Base-by-base conservation (phyloP, 2,888 invertebrate genomes). In the Sabatieria punctata region DNA sequence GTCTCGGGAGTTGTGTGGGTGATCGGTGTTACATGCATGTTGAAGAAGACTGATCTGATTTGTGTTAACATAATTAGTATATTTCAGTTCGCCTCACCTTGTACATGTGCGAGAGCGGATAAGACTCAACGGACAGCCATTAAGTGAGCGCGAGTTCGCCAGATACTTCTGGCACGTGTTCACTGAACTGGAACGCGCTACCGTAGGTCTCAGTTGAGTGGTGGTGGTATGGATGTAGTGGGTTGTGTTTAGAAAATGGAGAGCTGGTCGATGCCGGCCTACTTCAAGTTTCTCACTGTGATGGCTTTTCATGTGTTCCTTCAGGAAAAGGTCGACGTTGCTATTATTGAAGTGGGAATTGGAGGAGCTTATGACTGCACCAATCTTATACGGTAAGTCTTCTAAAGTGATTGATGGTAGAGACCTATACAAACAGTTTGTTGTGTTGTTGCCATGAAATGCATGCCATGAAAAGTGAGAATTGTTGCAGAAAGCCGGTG, bases 51-150 rank as follows among this genome's bases (percentile, higher is more conserved):
- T n/a, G n/a, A n/a, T n/a, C n/a, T n/a, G n/a, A n/a, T n/a, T n/a
- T n/a, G n/a, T n/a, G n/a, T n/a, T n/a, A n/a, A n/a, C n/a, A n/a
- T n/a, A n/a, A n/a, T n/a, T n/a, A n/a, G n/a, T n/a, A n/a, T n/a
- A n/a, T n/a, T n/a, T n/a, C n/a, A 86, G 86, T 42, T 97, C 95
- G 0, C 97, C 97, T 0, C 97, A 99, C 70, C 70, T 99, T 49
- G 74, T 93, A 4, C 80, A 81, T 33, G 86, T 86, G 1, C 74
- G 85, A 18, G 97, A 99, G 69, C 75, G 97, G 48, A 82, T 99
- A 48, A 75, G 83, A 13, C 77, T 99, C 43, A 77, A 84, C 67
- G 93, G 95, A 0, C 63, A 71, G 48, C 79, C 88, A 0, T 72
- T 99, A 45, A 70, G 74, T 2, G 76, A 80, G 60, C 71, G 75